Evolutionary conservation across 2,113 vertebrate genomes (phyloP).

Genomic region (Nettapus auritus): DNA sequence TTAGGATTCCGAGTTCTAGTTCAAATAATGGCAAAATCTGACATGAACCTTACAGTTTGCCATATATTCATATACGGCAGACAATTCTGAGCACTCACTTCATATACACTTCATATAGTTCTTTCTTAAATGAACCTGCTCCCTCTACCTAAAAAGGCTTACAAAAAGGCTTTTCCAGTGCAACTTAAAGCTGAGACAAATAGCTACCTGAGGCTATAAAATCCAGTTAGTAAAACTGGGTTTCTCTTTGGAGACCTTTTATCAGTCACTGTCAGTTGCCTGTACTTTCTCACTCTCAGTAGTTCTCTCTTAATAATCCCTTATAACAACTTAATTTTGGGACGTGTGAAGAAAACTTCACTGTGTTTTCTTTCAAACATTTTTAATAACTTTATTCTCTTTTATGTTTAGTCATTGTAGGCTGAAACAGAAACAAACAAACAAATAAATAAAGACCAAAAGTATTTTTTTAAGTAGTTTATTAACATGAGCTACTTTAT

Average conservation of each 20-base stretch:
- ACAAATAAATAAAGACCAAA: no score
- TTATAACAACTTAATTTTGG: background rate
- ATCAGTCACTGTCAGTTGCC: background rate
- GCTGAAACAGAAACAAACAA: background rate
- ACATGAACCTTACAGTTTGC: background rate
- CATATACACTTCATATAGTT: background rate
- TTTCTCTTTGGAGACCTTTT: background rate
- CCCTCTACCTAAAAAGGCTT: background rate
- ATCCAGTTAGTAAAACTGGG: background rate
- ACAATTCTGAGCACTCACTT: background rate
- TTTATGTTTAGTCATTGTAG: background rate
- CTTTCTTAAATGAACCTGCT: background rate
- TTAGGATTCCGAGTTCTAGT: background rate
- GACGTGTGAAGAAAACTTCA: background rate
- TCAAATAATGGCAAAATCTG: background rate
- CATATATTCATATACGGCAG: background rate
- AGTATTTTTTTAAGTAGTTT: background rate
- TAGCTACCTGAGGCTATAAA: background rate
- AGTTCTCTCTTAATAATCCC: background rate
- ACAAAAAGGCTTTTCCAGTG: background rate
- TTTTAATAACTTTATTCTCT: background rate
- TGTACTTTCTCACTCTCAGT: background rate
- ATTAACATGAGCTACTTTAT: background rate
- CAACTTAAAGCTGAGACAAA: background rate
- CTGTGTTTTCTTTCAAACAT: background rate